Evolutionary conservation across 2,113 vertebrate genomes (phyloP).

Genomic region (Orientallactaga bullata): DNA sequence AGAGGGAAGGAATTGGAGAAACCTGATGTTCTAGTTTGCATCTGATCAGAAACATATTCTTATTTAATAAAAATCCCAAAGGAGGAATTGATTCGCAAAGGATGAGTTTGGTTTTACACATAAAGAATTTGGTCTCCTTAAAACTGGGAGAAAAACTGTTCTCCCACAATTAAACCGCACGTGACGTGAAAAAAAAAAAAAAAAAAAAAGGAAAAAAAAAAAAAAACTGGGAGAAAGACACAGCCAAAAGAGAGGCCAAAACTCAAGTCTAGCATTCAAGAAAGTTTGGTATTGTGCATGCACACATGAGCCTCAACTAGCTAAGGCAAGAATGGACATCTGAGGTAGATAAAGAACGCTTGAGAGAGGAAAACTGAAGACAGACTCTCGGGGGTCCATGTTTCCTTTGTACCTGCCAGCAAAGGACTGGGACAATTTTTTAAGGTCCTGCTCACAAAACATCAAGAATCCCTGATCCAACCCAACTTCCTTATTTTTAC

Average conservation of each 20-base stretch:
- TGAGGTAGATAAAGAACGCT: not conserved
- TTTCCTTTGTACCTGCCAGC: not conserved
- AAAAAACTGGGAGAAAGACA: not conserved
- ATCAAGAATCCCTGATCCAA: not conserved
- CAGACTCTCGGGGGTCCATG: not conserved
- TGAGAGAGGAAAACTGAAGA: not conserved
- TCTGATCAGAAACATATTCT: not conserved
- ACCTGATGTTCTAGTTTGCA: not conserved
- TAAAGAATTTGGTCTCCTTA: not conserved
- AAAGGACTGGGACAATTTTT: not conserved
- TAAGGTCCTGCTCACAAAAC: conserved; percentile 9
- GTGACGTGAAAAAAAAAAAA: too few relatives aligned
- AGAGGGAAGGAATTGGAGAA: not conserved
- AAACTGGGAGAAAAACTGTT: too few relatives aligned
- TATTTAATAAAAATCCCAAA: not conserved
- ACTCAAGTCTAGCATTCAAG: not conserved
- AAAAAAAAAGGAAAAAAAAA: too few relatives aligned
- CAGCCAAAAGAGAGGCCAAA: not conserved
- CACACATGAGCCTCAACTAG: not conserved
- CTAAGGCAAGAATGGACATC: not conserved
- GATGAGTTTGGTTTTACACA: not conserved
- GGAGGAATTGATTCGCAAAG: not conserved
- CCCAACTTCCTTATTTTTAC: not conserved
- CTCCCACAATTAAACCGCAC: too few relatives aligned
- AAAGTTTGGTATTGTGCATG: not conserved